A percentile compares a stretch with the other conserved stretches of the same genome.
These are phyloP conservation scores for Onthophagus sagittarius DNA, from an alignment of 2,888 invertebrate species.

Conservation along the genomic window DNA sequence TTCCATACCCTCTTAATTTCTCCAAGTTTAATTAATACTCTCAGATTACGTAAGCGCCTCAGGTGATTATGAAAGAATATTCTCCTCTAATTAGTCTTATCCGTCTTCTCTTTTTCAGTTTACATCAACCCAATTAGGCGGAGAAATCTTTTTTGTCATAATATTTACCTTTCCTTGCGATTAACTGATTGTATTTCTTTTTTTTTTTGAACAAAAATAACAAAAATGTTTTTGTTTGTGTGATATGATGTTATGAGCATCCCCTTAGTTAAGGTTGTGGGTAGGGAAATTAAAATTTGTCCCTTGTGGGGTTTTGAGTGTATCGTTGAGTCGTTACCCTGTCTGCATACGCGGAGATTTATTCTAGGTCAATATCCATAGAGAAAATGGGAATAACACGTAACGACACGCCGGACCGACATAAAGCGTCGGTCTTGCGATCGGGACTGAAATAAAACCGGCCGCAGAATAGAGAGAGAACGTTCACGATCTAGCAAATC, in stretches of 20 bases:
- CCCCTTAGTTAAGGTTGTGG: no score
- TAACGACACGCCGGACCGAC: conserved; percentile 6
- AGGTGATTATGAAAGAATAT: neutral
- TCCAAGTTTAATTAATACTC: neutral
- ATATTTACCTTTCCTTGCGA: neutral
- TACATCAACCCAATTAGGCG: neutral
- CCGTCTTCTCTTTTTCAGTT: neutral
- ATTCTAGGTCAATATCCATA: conserved; percentile 6
- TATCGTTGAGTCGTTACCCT: neutral
- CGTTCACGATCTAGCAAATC: conserved; percentile 45
- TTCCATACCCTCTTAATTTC: neutral
- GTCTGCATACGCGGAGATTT: neutral
- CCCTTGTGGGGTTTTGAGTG: neutral
- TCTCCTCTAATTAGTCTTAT: neutral
- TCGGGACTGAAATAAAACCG: conserved; percentile 6
- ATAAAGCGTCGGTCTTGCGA: conserved; percentile 1
- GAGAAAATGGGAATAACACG: conserved; percentile 2
- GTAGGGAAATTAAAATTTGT: neutral
- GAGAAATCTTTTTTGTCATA: neutral
- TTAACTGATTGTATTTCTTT: neutral
- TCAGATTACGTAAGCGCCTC: neutral
- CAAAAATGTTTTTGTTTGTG: neutral
- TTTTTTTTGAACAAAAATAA: no score
- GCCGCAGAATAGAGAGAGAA: conserved; percentile 25
- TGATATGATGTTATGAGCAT: no score